Base-by-base conservation (phyloP, 2,888 invertebrate genomes). In the Macrophya annulata region DNA sequence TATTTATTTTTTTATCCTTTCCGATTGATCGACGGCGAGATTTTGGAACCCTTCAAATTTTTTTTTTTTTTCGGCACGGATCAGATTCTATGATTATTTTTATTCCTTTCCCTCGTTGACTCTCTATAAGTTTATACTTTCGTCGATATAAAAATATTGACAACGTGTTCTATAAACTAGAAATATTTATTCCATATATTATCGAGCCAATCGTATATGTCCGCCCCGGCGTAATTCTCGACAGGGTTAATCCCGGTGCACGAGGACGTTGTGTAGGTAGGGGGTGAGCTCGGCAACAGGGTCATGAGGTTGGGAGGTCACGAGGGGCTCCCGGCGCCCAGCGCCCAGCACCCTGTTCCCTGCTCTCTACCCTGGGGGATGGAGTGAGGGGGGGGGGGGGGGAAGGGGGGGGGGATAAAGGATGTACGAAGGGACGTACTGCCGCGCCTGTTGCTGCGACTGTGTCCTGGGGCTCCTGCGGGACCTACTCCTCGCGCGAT, bases 231-330 rank as follows among this genome's bases (percentile, higher is more conserved):
- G 17, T 40, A 40, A 71, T 71, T 71, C 71, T 17, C 77, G 77
- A 51, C 51, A 37, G 77, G 77, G 77, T 51, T 77, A 77, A 77
- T 51, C 77, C 55, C 77, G 48, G 31, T 9, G 55, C 77, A 62
- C 62, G 62, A 62, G 62, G 62, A 62, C 25, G 76, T 43, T 15
- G 71, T 37, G 68, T 17, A 62, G 68, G 31, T 15, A 37, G 25
- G 68, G 37, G 48, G 25, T 77, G 15, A 31, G 77, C 48, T 40
- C 51, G 77, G 25, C 48, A 76, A 21, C 79, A 51, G 81, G 81
- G 81, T 81, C 81, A 81, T 62, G 81, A 43, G 81, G 81, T 62
- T 81, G 81, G 62, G 81, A 81, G 81, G 81, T 81, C 81, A 37
- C 62, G 59, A 55, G 77, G 55, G 45, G 74, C 43, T 74, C 74